phyloP scores from a whole-genome alignment of 2,888 invertebrate species.

The Formica aserva region DNA sequence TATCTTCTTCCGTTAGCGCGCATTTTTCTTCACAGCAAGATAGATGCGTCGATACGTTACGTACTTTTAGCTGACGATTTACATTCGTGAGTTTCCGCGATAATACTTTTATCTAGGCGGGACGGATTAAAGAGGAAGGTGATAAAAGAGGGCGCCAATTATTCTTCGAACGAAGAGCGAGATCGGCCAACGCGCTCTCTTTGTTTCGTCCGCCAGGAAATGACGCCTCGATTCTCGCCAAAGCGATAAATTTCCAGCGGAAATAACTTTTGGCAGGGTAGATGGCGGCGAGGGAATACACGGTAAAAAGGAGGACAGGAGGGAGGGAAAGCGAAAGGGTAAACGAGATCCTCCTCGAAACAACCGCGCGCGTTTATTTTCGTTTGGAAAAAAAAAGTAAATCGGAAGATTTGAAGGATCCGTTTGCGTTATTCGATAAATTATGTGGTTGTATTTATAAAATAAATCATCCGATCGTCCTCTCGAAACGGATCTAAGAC shows the following conservation, averaged over 20 bases:
- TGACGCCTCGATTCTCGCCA: slow-evolving; percentile 77
- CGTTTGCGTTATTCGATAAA: slow-evolving; percentile 51
- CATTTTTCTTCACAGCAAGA: slow-evolving; percentile 33
- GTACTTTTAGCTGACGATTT: slow-evolving; percentile 53
- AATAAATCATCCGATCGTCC: slow-evolving; percentile 42
- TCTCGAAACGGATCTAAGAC: not conserved
- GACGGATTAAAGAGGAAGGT: slow-evolving; percentile 43
- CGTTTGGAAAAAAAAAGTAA: slow-evolving; percentile 8
- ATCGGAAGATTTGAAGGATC: slow-evolving; percentile 46
- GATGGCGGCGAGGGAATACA: slow-evolving; percentile 50
- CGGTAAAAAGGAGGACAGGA: slow-evolving; percentile 41
- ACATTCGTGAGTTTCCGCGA: slow-evolving; percentile 53
- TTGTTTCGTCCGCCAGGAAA: slow-evolving; percentile 76
- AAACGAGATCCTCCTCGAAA: slow-evolving; percentile 41
- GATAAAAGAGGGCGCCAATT: slow-evolving; percentile 69
- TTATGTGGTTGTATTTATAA: slow-evolving; percentile 50
- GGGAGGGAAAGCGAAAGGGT: slow-evolving; percentile 22
- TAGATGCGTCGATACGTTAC: slow-evolving; percentile 46
- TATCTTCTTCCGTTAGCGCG: slow-evolving; percentile 41
- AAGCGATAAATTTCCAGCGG: slow-evolving; percentile 76
- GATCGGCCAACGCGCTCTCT: slow-evolving; percentile 58
- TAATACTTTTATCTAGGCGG: slow-evolving; percentile 43
- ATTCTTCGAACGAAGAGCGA: slow-evolving; percentile 65
- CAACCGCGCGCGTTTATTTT: slow-evolving; percentile 45
- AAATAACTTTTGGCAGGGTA: slow-evolving; percentile 76